These are phyloP conservation scores for Lethocerus indicus DNA, from an alignment of 1,140 invertebrate genomes.

Conservation along the genomic window DNA sequence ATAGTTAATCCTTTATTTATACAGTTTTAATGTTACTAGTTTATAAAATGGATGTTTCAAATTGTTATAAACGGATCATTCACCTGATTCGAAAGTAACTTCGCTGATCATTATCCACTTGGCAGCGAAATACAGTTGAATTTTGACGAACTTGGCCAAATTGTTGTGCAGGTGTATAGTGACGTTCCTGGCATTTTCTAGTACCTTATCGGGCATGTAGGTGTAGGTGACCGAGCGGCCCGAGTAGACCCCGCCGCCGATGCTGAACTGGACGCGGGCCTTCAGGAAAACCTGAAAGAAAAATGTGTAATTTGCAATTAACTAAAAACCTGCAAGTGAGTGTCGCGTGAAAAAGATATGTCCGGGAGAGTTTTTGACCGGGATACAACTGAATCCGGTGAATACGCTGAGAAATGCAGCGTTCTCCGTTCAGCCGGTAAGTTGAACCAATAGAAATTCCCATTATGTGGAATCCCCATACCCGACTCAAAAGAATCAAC, in stretches of 20 bases:
- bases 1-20: not conserved
- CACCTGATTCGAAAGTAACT: conserved; percentile 47
- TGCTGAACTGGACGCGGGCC: conserved; percentile 50
- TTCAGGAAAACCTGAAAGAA: conserved; percentile 43
- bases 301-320: too few relatives aligned
- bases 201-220: conserved; percentile 50
- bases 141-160: conserved; percentile 43
- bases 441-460: too few relatives aligned
- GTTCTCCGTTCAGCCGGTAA: too few relatives aligned
- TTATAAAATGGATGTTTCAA: not conserved
- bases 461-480: too few relatives aligned
- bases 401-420: too few relatives aligned
- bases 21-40: not conserved
- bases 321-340: too few relatives aligned
- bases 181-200: conserved; percentile 57
- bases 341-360: too few relatives aligned
- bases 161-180: conserved; percentile 43
- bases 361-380: too few relatives aligned
- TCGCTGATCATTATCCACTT: conserved; percentile 68
- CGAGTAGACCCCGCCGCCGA: conserved; percentile 40
- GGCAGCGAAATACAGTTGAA: conserved; percentile 54
- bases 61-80: conserved; percentile 19
- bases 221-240: conserved; percentile 38
- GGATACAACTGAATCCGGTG: too few relatives aligned
- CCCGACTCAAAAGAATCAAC: too few relatives aligned